phyloP scores from a whole-genome alignment of 2,888 invertebrate genomes.

The Caenorhabditis afra region DNA sequence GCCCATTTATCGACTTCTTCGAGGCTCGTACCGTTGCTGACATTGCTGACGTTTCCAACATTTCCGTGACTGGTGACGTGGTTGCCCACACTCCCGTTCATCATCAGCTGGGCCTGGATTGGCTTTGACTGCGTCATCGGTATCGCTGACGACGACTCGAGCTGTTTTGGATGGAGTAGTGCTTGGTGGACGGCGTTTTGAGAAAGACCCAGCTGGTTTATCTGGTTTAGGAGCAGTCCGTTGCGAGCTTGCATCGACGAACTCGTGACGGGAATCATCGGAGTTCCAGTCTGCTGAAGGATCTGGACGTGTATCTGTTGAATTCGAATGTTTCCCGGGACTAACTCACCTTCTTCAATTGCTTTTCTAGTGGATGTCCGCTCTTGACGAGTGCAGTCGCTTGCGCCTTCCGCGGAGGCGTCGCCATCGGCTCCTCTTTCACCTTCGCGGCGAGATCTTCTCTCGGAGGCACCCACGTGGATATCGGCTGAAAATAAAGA shows the following conservation, averaged over 20 bases:
- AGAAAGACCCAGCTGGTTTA: no score
- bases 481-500: conserved; percentile 39
- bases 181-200: no score
- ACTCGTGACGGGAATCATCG: neutral
- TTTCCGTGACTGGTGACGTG: no score
- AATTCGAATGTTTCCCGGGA: neutral
- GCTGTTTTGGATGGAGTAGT: no score
- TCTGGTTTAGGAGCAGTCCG: neutral
- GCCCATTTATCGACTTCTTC: conserved; percentile 27
- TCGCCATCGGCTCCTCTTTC: conserved; percentile 21
- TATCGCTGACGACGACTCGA: no score
- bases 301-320: conserved; percentile 15
- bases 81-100: neutral
- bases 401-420: conserved; percentile 30
- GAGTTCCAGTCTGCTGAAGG: neutral
- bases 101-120: neutral
- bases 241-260: conserved; percentile 3
- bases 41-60: neutral
- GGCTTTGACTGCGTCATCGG: no score
- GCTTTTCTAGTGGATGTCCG: conserved; percentile 40
- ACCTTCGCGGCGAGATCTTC: conserved; percentile 40
- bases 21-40: neutral
- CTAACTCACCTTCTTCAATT: conserved; percentile 34
- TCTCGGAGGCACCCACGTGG: conserved; percentile 61
- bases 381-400: conserved; percentile 51